Evolutionary conservation across 1,140 invertebrate genomes (phyloP).

Genomic region (Caenorhabditis tropicalis): DNA sequence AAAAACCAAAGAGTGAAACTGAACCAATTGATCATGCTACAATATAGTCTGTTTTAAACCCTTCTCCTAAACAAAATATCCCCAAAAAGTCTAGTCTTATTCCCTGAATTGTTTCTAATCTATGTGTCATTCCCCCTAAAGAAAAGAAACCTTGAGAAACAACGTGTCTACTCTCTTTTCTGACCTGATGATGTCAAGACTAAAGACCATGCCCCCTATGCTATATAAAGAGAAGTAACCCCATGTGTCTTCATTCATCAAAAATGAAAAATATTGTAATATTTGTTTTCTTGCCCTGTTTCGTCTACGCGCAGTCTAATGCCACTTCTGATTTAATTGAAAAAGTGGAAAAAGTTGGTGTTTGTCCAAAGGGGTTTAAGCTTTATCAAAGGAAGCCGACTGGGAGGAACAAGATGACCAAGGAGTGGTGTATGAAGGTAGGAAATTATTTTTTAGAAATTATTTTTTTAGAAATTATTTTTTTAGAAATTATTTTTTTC

Average conservation of each 20-base stretch:
- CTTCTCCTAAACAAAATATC: not conserved
- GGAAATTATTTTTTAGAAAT: too few species aligned
- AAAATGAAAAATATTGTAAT: not conserved
- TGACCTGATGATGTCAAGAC: conserved; percentile 14
- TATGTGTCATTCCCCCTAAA: not conserved
- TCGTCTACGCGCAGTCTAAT: not conserved
- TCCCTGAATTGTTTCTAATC: not conserved
- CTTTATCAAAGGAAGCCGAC: not conserved
- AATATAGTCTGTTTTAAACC: too few species aligned
- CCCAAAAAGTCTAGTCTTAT: not conserved
- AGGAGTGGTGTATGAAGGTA: conserved; percentile 3
- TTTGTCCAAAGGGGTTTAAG: not conserved
- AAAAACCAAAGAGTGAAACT: too few species aligned
- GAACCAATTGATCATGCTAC: too few species aligned
- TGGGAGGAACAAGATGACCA: not conserved
- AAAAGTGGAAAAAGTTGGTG: not conserved
- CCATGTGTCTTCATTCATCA: not conserved
- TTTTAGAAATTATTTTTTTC: too few species aligned
- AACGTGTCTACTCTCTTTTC: not conserved
- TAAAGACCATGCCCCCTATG: not conserved
- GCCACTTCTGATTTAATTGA: not conserved
- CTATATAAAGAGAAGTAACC: too few species aligned
- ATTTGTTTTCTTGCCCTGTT: not conserved
- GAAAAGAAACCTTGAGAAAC: not conserved
- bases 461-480: too few species aligned